A percentile compares a stretch with the other conserved stretches of the same genome.
Evolutionary conservation across 2,113 vertebrate genomes (phyloP).

Genomic region (Odobenus rosmarus): DNA sequence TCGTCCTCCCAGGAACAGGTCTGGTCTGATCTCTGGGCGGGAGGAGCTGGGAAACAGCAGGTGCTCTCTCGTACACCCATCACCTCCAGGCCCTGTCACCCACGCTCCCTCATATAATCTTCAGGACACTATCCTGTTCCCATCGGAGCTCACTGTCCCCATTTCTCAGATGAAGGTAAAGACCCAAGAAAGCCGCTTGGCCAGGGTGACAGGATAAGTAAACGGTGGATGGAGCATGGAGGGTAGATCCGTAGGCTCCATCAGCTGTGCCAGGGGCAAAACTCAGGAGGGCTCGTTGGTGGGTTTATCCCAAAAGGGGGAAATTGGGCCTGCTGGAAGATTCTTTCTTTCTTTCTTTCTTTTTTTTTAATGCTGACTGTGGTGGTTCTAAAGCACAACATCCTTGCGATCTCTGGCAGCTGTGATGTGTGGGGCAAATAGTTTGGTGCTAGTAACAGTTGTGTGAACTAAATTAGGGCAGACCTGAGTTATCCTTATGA

Average conservation of each 20-base stretch:
- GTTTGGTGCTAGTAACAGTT: background rate
- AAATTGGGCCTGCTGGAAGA: background rate
- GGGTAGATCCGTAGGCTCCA: accelerated
- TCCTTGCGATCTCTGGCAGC: background rate
- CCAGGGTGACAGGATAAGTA: background rate
- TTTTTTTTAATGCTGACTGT: no score
- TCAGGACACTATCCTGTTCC: accelerated
- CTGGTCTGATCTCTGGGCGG: background rate
- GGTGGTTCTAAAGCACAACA: background rate
- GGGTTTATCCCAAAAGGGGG: background rate
- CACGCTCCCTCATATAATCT: accelerated
- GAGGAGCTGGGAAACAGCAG: accelerated
- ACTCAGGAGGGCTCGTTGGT: background rate
- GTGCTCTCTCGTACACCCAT: background rate
- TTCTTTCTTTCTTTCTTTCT: background rate
- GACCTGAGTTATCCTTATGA: background rate
- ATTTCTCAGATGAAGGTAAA: background rate
- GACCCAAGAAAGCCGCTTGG: background rate
- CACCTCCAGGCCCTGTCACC: accelerated
- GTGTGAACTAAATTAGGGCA: background rate
- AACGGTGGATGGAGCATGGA: accelerated
- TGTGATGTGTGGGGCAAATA: background rate
- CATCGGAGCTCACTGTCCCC: background rate
- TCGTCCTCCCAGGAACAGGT: accelerated
- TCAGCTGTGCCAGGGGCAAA: background rate